Percentiles rank a stretch among this genome's conserved stretches.
Evolutionary conservation across 2,113 vertebrate genomes (phyloP).

Genomic region (Acrocephalus arundinaceus): DNA sequence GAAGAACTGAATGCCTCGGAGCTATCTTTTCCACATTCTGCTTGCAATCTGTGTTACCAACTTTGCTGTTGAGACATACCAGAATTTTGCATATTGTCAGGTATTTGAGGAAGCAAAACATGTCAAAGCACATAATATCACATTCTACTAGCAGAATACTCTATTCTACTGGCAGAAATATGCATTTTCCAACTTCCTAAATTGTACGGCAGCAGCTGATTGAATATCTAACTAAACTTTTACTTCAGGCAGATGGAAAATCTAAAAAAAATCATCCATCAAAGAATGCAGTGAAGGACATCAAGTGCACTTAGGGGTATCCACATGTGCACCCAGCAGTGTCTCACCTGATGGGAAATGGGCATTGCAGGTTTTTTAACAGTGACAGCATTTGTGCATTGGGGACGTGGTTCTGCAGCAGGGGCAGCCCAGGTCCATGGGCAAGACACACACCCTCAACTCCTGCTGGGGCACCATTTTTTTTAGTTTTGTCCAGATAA

Average conservation of each 20-base stretch:
- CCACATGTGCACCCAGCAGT: neutral
- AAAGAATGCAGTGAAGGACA: neutral
- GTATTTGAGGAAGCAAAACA: conserved; percentile 39
- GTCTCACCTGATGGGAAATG: neutral
- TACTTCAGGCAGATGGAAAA: neutral
- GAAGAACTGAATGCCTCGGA: neutral
- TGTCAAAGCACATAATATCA: conserved; percentile 3
- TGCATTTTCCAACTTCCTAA: conserved; percentile 1
- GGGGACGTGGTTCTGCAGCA: neutral
- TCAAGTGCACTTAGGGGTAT: neutral
- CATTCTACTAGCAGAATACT: neutral
- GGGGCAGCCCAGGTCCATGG: neutral
- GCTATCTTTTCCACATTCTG: neutral
- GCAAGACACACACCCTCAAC: neutral
- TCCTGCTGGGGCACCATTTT: neutral
- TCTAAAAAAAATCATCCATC: neutral
- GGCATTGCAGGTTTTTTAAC: neutral
- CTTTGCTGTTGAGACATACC: conserved; percentile 26
- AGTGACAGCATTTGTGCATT: neutral
- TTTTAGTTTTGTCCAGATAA: neutral
- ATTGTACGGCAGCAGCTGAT: neutral
- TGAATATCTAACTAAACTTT: conserved; percentile 42
- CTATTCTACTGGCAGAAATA: conserved; percentile 3
- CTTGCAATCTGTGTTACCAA: neutral
- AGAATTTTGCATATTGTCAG: conserved; percentile 5